These are phyloP conservation scores for Rissa tridactyla DNA, from an alignment of 2,113 vertebrate genomes.

Conservation along the genomic window DNA sequence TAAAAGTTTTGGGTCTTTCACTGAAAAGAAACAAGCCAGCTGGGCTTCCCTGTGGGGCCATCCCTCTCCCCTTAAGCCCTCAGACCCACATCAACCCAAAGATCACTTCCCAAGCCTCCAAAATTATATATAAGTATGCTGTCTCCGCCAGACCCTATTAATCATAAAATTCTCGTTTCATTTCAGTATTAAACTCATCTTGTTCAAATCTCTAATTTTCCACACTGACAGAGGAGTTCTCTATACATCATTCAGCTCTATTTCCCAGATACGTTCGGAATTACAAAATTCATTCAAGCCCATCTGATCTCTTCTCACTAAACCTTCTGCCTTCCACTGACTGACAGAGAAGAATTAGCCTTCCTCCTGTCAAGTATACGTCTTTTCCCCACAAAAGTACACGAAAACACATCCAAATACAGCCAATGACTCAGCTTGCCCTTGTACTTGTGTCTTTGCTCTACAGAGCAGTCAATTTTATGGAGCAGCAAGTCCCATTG, in stretches of 20 bases:
- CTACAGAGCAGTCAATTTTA: not conserved
- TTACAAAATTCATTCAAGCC: conserved; percentile 56
- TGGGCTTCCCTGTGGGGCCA: not conserved
- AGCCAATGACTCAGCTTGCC: conserved; percentile 29
- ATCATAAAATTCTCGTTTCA: conserved; percentile 46
- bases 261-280: conserved; percentile 54
- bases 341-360: conserved; percentile 51
- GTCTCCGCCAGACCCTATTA: conserved; percentile 44
- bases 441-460: conserved; percentile 7
- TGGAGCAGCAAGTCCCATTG: not conserved
- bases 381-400: conserved; percentile 5
- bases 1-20: not conserved
- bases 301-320: conserved; percentile 31
- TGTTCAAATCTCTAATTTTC: conserved; percentile 70
- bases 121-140: conserved; percentile 39
- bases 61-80: not conserved
- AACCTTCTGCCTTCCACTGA: conserved; percentile 42
- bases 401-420: conserved; percentile 35
- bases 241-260: conserved; percentile 64
- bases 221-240: conserved; percentile 45
- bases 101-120: conserved; percentile 43
- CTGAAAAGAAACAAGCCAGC: not conserved
- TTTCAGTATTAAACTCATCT: conserved; percentile 56
- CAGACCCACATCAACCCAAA: not conserved
- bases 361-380: conserved; percentile 10